These are phyloP conservation scores for Ostrea denselamellosa DNA, from an alignment of 1,140 invertebrate species.

Conservation along the genomic window DNA sequence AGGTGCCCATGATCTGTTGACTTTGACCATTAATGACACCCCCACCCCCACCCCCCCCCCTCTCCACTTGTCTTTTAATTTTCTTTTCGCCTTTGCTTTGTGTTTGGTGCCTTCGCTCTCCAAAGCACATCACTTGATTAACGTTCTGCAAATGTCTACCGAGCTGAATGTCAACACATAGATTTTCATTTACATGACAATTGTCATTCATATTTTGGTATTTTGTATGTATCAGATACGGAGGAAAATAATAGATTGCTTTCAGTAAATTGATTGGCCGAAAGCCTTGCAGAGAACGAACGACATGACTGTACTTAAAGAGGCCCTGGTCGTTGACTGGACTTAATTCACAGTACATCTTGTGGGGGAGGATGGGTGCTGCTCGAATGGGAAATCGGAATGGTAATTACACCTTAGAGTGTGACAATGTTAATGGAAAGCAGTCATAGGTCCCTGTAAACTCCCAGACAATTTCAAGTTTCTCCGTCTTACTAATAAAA, in stretches of 20 bases:
- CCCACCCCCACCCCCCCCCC: too few relatives aligned
- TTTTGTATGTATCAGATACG: slow-evolving; percentile 31
- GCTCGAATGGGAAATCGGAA: not conserved
- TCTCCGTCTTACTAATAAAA: too few relatives aligned
- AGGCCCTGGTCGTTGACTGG: not conserved
- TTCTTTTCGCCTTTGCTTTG: not conserved
- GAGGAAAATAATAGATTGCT: slow-evolving; percentile 3
- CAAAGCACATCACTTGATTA: slow-evolving; percentile 20
- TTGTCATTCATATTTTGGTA: slow-evolving; percentile 30
- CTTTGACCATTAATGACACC: not conserved
- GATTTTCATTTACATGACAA: slow-evolving; percentile 28
- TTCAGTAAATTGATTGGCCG: slow-evolving; percentile 13
- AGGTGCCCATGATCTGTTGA: not conserved
- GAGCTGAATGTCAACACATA: slow-evolving; percentile 1
- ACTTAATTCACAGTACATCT: not conserved
- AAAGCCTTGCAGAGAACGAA: not conserved
- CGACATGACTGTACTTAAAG: not conserved
- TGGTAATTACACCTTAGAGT: not conserved
- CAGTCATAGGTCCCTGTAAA: not conserved
- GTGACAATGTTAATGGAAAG: slow-evolving; percentile 1
- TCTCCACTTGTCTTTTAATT: not conserved
- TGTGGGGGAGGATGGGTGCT: not conserved
- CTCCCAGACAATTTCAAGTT: not conserved
- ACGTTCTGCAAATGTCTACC: not conserved
- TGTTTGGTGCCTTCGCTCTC: not conserved